phyloP scores from a whole-genome alignment of 2,797 vertebrate genomes.

The Premnoplex brunnescens region DNA sequence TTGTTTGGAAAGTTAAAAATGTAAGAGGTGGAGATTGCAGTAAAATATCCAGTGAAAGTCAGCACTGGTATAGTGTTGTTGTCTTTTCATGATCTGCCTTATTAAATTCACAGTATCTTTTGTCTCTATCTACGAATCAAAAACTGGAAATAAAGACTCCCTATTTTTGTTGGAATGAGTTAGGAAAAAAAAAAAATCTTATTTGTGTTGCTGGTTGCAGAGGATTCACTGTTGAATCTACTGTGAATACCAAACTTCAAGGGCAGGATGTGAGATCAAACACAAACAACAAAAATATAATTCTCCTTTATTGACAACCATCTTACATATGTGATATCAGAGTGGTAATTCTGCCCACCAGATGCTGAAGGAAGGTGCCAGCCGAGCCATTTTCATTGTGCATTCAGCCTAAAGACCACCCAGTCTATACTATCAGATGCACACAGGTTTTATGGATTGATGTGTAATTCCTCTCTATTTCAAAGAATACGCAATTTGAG shows the following conservation, averaged over 20 bases:
- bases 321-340: background rate
- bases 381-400: background rate
- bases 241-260: background rate
- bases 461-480: background rate
- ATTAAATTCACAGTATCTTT: background rate
- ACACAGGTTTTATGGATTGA: background rate
- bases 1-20: background rate
- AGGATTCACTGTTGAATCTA: background rate
- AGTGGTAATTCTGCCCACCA: background rate
- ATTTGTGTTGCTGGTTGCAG: background rate
- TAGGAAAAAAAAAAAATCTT: background rate
- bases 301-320: background rate
- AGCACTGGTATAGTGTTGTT: background rate
- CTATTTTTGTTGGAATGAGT: background rate
- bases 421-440: background rate
- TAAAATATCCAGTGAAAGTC: background rate
- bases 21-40: background rate
- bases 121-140: background rate
- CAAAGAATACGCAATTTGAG: background rate
- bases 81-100: background rate
- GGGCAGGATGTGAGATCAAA: background rate
- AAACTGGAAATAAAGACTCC: background rate
- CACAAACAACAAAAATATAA: background rate
- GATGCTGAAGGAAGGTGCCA: background rate
- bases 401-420: background rate